These are phyloP conservation scores for Natator depressus DNA, from an alignment of 2,113 vertebrate species.

Conservation along the genomic window DNA sequence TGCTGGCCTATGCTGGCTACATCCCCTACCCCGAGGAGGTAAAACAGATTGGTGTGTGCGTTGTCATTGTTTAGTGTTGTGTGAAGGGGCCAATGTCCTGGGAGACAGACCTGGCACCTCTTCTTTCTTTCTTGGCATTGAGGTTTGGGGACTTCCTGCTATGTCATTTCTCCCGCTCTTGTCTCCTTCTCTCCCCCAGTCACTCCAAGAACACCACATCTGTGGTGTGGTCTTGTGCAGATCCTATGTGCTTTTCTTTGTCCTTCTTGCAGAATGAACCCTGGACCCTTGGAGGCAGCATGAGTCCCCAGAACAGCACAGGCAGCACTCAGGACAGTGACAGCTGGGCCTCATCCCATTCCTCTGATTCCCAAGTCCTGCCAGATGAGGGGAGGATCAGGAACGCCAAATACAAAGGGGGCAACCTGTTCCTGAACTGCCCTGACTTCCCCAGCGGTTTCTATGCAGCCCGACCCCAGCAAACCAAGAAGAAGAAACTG, in stretches of 20 bases:
- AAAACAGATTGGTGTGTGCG: not conserved
- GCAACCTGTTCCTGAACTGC: constrained; percentile 24
- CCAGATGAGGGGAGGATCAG: constrained; percentile 42
- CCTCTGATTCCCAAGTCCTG: constrained; percentile 37
- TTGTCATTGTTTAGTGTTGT: not conserved
- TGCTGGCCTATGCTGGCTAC: constrained; percentile 96
- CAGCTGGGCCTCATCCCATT: constrained; percentile 83
- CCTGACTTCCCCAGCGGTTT: constrained; percentile 37
- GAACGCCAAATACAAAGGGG: not conserved
- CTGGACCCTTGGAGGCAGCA: constrained; percentile 86
- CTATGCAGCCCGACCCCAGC: constrained; percentile 40
- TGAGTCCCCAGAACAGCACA: constrained; percentile 96
- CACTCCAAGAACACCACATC: not conserved
- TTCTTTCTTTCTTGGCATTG: not conserved
- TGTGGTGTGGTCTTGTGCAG: fast-evolving
- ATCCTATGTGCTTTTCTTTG: not conserved
- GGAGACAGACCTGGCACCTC: not conserved
- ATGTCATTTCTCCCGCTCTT: not conserved
- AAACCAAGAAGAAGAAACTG: constrained; percentile 69
- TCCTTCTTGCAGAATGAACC: constrained; percentile 79
- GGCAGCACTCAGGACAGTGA: constrained; percentile 96
- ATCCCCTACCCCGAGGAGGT: constrained; percentile 97
- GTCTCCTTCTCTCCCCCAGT: not conserved
- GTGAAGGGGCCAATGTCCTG: not conserved
- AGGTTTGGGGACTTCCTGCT: not conserved